Evolutionary conservation across 2,797 vertebrate species (phyloP).

Genomic region (Mastacembelus armatus): DNA sequence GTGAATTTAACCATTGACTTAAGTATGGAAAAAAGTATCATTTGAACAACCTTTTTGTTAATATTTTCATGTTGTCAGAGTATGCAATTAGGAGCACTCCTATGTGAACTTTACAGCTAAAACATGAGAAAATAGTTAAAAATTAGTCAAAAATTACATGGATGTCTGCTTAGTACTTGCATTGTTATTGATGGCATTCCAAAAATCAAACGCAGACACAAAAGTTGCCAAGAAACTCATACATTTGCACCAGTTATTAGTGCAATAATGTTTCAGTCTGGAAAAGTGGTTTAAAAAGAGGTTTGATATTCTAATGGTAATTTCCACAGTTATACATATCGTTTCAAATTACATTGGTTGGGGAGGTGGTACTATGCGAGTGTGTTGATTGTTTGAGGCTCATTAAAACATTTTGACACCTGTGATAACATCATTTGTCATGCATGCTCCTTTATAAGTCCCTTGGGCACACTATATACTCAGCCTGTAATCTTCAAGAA

Average conservation of each 20-base stretch:
- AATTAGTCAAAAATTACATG: background rate
- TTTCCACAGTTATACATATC: conserved; percentile 30
- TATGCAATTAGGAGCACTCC: background rate
- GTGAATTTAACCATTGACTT: background rate
- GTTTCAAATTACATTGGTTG: conserved; percentile 1
- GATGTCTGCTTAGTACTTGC: background rate
- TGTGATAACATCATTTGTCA: conserved; percentile 52
- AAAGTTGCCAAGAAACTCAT: too few species aligned
- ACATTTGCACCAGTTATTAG: too few species aligned
- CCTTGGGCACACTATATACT: conserved; percentile 20
- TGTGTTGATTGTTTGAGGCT: conserved; percentile 64
- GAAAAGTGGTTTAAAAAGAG: background rate
- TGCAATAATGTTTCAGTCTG: background rate
- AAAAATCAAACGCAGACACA: background rate
- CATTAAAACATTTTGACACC: conserved; percentile 68
- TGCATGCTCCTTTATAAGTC: conserved; percentile 24
- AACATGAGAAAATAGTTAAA: background rate
- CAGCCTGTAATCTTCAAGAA: background rate
- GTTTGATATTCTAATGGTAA: background rate
- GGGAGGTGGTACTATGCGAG: conserved; percentile 13
- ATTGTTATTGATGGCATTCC: conserved; percentile 11
- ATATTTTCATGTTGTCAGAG: background rate
- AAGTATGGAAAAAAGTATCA: background rate
- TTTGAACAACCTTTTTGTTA: background rate
- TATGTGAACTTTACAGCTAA: background rate